Conservation (phyloP, 2,113 vertebrate species). For the Neotoma lepida region DNA sequence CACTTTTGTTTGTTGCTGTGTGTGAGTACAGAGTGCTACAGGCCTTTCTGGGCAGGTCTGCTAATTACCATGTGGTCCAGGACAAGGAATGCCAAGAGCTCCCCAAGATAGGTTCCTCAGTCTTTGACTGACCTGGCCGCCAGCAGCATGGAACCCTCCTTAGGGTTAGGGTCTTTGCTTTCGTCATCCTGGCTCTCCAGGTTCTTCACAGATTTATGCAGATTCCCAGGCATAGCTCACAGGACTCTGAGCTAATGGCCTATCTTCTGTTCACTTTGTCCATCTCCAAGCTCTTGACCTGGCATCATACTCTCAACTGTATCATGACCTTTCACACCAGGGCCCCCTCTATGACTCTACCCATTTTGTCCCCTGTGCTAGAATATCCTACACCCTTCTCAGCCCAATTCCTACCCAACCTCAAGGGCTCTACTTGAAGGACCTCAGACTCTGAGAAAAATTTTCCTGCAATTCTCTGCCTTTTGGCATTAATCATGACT, state of each 20-base stretch:
- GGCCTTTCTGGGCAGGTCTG: background rate
- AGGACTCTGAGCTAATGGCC: background rate
- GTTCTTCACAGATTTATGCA: background rate
- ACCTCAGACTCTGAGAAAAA: background rate
- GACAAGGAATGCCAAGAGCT: background rate
- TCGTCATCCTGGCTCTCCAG: background rate
- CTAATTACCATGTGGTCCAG: no score
- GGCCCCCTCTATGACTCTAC: background rate
- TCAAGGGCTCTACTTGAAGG: background rate
- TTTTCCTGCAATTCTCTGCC: background rate
- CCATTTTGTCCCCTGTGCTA: background rate
- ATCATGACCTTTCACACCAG: background rate
- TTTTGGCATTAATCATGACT: background rate
- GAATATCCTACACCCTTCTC: background rate
- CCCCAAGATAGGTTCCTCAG: background rate
- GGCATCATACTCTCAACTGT: background rate
- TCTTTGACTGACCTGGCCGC: background rate
- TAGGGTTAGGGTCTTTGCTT: background rate
- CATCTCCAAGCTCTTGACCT: background rate
- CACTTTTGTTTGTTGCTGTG: background rate
- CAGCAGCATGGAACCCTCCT: rapidly evolving
- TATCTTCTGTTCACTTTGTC: background rate
- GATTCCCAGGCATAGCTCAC: background rate
- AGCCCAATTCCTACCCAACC: background rate
- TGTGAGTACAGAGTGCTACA: background rate